Evolutionary conservation across 2,113 vertebrate species (phyloP), one percentile per base, ranked within the genome.

Genomic region (Euleptes europaea): DNA sequence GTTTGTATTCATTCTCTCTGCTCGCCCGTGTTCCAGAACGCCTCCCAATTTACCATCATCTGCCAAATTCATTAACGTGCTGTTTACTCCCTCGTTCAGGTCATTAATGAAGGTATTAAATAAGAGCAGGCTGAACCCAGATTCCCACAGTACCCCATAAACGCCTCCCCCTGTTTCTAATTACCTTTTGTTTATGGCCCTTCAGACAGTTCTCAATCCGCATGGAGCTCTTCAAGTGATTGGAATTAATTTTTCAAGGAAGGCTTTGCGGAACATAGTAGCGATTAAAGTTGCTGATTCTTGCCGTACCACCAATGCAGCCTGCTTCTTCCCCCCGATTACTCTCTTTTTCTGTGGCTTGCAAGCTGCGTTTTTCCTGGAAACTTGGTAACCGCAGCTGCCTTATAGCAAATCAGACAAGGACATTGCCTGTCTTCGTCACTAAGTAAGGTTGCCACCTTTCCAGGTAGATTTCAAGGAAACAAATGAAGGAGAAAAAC

Each of bases 131-230:
- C 91, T 91, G 91, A 90, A 89, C 92, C 93, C 70, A 85, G 91
- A 93, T 94, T 93, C 91, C 94, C 80, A 85, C 90, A 92, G 92
- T 78, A 93, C 93, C 93, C 94, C 87, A 88, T 93, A 92, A 94
- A 92, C 60, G 76, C 88, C 90, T 92, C 91, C 89, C 89, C 91
- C 91, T 91, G 91, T 90, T 94, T 93, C 91, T 90, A 94, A 95
- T 94, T 94, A 93, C 92, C 92, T 91, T 94, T 95, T 94, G 92
- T 95, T 93, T 94, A 94, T 92, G 91, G 89, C 75, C 92, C 86
- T 88, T 92, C 89, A 88, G 89, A 85, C 91, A 88, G 91, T 83
- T 92, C 91, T 89, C 90, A 92, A 88, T 57, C 90, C 88, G 13
- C 94, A 71, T 5, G 88, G 91, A 82, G 84, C 85, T 87, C 84